These are phyloP conservation scores for Ochlodes sylvanus DNA, from an alignment of 2,888 invertebrate species.

Conservation along the genomic window DNA sequence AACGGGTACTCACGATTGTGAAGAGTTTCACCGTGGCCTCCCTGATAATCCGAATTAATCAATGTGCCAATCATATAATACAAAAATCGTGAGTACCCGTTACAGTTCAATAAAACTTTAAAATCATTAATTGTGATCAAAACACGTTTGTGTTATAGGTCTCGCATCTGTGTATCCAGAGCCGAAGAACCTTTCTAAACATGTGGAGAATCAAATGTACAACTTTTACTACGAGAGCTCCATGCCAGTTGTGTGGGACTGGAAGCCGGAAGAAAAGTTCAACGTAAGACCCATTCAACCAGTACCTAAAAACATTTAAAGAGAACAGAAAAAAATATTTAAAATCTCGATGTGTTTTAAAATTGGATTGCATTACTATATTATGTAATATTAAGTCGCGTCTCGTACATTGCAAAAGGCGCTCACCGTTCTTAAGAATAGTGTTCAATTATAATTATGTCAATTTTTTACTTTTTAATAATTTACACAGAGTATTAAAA, in stretches of 20 bases:
- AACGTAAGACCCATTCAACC: slow-evolving; percentile 75
- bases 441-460: slow-evolving; percentile 41
- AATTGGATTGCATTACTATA: slow-evolving; percentile 14
- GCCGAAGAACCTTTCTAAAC: slow-evolving; percentile 90
- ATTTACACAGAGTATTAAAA: slow-evolving; percentile 38
- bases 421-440: slow-evolving; percentile 12
- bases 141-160: slow-evolving; percentile 72
- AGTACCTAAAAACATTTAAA: slow-evolving; percentile 77
- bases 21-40: no score
- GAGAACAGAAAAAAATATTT: neutral
- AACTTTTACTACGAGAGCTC: slow-evolving; percentile 91
- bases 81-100: no score
- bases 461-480: slow-evolving; percentile 39
- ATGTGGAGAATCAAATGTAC: slow-evolving; percentile 91
- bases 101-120: no score
- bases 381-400: neutral
- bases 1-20: no score
- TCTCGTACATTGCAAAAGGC: slow-evolving; percentile 21
- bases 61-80: no score
- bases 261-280: slow-evolving; percentile 83
- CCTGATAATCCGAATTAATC: no score
- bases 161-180: slow-evolving; percentile 94
- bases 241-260: slow-evolving; percentile 89
- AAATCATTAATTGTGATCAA: no score
- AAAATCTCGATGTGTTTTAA: slow-evolving; percentile 8